Percentiles rank a stretch among this genome's conserved stretches.
Conservation (phyloP, 1,140 invertebrate genomes). For the Anadara kagoshimensis region DNA sequence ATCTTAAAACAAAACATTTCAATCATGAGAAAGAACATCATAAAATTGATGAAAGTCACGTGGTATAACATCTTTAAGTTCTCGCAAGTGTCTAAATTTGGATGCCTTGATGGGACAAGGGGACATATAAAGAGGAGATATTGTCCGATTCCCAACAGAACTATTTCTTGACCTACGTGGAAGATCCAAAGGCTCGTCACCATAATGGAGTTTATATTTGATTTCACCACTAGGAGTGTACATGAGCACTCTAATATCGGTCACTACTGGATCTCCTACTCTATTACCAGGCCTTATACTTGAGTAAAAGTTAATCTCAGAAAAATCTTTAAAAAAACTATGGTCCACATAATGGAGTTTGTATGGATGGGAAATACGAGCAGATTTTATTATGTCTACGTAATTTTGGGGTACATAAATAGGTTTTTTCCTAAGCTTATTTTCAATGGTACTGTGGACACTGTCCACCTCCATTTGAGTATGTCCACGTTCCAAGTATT, state of each 20-base stretch:
- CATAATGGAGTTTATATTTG: neutral
- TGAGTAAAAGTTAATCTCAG: conserved; percentile 6
- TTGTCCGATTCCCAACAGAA: neutral
- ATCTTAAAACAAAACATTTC: too few relatives aligned
- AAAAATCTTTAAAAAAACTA: conserved; percentile 12
- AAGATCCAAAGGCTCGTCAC: conserved; percentile 1
- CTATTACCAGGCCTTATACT: conserved; percentile 24
- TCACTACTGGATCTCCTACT: conserved; percentile 25
- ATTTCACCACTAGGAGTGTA: conserved; percentile 10
- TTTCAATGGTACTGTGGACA: conserved; percentile 29
- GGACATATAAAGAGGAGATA: neutral
- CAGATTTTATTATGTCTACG: conserved; percentile 13
- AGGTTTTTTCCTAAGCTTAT: conserved; percentile 15
- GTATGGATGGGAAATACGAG: conserved; percentile 11
- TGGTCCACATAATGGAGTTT: conserved; percentile 18
- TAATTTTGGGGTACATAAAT: conserved; percentile 30
- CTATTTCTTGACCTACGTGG: too few relatives aligned
- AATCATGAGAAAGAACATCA: conserved; percentile 1
- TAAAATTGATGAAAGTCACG: neutral
- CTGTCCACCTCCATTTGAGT: conserved; percentile 32
- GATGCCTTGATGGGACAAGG: neutral
- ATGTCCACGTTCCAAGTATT: conserved; percentile 23
- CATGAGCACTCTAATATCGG: conserved; percentile 13
- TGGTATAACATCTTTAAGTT: conserved; percentile 9
- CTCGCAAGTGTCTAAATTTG: neutral